These are phyloP conservation scores for Larimichthys polyactis DNA, from an alignment of 2,113 vertebrate genomes.

Conservation along the genomic window DNA sequence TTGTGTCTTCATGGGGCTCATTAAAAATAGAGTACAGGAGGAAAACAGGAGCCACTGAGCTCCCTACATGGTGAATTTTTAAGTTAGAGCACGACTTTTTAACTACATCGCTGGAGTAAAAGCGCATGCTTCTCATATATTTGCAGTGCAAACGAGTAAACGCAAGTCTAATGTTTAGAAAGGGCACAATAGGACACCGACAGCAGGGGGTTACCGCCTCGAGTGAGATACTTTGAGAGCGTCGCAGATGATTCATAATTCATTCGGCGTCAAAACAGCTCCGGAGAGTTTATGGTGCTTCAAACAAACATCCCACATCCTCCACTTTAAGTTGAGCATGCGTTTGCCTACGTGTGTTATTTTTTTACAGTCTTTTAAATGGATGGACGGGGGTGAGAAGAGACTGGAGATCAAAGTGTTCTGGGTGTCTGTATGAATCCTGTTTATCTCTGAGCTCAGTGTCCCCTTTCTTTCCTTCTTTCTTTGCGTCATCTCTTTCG, in stretches of 20 bases:
- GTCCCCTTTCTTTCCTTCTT: conserved; percentile 15
- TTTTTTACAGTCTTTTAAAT: conserved; percentile 26
- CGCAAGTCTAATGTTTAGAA: background rate
- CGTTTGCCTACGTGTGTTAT: conserved; percentile 24
- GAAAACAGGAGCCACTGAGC: background rate
- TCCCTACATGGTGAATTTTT: background rate
- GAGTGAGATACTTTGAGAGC: conserved; percentile 6
- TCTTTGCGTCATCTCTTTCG: background rate
- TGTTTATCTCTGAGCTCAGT: conserved; percentile 44
- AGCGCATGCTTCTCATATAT: background rate
- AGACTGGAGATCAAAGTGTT: conserved; percentile 67
- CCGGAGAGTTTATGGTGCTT: conserved; percentile 38
- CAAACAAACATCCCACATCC: conserved; percentile 18
- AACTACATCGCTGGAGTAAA: background rate
- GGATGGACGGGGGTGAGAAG: conserved; percentile 2
- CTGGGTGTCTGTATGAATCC: conserved; percentile 24
- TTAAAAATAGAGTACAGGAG: conserved; percentile 15
- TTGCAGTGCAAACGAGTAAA: conserved; percentile 21
- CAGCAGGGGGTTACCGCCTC: conserved; percentile 14
- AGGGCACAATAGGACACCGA: background rate
- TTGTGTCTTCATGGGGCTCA: background rate
- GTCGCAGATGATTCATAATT: conserved; percentile 26
- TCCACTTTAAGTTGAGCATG: conserved; percentile 29
- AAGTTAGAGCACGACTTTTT: too few species aligned
- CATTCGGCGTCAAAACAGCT: conserved; percentile 44